Percentiles rank a stretch among this genome's conserved stretches.
Evolutionary conservation across 37 sponge, comb jelly and placozoan species (phyloP).

Genomic region (Lycopodina hypogea): DNA sequence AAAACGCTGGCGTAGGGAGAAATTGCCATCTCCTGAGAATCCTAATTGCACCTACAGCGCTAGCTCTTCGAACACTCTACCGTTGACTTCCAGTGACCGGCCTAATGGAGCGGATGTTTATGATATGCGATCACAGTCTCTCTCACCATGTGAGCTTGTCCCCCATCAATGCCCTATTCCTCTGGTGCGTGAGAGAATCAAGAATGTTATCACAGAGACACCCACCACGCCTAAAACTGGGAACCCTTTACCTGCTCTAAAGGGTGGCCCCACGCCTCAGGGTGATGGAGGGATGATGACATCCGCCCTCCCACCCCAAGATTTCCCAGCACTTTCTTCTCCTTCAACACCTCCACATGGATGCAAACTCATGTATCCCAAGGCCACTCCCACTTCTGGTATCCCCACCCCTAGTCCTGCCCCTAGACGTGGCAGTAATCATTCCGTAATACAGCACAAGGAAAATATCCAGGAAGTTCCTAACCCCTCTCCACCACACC

Average conservation of each 20-base stretch:
- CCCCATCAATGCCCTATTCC: no score
- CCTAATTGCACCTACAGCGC: no score
- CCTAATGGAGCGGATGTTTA: no score
- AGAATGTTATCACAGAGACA: background rate
- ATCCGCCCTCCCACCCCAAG: background rate
- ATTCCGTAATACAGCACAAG: background rate
- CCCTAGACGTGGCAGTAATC: background rate
- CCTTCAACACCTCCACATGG: conserved; percentile 30
- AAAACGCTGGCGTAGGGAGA: background rate
- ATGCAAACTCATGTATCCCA: background rate
- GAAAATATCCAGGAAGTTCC: background rate
- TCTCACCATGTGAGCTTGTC: no score
- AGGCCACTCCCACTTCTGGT: background rate
- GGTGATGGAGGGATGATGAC: background rate
- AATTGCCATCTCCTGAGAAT: no score
- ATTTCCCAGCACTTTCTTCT: conserved; percentile 1
- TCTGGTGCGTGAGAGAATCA: no score
- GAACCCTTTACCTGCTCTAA: conserved; percentile 11
- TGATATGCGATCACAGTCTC: background rate
- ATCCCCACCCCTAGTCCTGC: background rate
- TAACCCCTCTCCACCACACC: background rate
- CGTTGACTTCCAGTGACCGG: no score
- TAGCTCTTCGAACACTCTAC: no score
- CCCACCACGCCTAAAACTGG: conserved; percentile 10
- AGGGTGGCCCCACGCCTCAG: conserved; percentile 24